phyloP scores from a whole-genome alignment of 53 echinoderm and acorn worm genomes.

The Echinarachnius parma region DNA sequence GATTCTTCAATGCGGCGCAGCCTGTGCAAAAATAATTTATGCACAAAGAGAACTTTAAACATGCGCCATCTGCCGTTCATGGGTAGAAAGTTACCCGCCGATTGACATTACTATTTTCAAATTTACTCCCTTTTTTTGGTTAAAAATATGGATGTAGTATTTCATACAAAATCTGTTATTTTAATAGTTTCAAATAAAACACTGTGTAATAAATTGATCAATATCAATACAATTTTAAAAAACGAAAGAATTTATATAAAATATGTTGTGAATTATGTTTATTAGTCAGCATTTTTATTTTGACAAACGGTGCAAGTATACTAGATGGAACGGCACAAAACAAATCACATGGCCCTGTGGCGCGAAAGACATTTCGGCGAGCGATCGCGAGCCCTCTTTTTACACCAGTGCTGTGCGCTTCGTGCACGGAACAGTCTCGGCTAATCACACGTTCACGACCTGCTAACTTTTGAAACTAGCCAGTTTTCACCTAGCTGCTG shows the following conservation, averaged over 20 bases:
- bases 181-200: not conserved
- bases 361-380: conserved; percentile 39
- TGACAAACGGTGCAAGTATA: no score
- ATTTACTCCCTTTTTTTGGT: conserved; percentile 3
- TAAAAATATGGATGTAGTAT: not conserved
- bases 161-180: not conserved
- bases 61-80: conserved; percentile 14
- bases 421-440: not conserved
- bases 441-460: not conserved
- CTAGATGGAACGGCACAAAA: conserved; percentile 31
- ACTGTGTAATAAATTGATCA: not conserved
- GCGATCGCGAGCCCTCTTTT: no score
- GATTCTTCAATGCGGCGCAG: no score
- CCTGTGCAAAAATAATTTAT: conserved; percentile 44
- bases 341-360: conserved; percentile 48
- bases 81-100: conserved; percentile 18
- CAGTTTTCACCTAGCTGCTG: no score
- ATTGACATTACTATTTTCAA: not conserved
- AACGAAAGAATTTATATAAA: not conserved
- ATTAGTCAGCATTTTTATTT: no score
- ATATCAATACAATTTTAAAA: not conserved
- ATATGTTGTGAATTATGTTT: no score
- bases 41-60: conserved; percentile 15
- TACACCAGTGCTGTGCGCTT: not conserved
- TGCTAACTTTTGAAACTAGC: not conserved